Conservation (phyloP, 2,113 vertebrate species). For the Steatornis caripensis region DNA sequence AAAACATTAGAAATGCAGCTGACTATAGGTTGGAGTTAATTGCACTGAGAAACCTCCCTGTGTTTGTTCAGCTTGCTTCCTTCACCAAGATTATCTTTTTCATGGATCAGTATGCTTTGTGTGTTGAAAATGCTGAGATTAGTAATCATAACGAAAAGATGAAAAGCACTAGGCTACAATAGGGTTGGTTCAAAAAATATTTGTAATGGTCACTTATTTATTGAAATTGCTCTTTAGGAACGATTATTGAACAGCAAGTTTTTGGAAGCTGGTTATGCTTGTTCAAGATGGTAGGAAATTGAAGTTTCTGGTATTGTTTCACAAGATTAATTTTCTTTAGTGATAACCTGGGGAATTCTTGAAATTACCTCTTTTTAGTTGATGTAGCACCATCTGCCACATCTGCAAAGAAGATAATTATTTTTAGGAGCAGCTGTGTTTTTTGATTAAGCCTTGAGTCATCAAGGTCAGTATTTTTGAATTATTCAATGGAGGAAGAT, state of each 20-base stretch:
- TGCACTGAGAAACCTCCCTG: neutral
- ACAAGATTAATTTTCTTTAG: constrained; percentile 48
- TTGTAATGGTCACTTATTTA: neutral
- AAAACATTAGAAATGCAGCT: neutral
- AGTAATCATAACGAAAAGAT: neutral
- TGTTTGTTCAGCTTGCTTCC: neutral
- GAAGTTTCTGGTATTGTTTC: constrained; percentile 27
- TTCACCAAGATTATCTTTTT: neutral
- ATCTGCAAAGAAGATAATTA: constrained; percentile 47
- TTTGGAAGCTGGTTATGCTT: neutral
- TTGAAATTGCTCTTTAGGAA: neutral
- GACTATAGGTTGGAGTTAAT: neutral
- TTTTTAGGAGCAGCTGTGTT: constrained; percentile 45
- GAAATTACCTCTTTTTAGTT: constrained; percentile 54
- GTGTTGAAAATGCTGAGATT: neutral
- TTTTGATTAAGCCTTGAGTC: constrained; percentile 49
- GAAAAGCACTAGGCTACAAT: neutral
- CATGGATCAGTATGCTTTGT: neutral
- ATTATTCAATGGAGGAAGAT: neutral
- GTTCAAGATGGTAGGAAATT: constrained; percentile 16
- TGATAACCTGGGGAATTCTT: constrained; percentile 61
- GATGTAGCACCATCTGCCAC: constrained; percentile 63
- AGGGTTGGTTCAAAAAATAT: neutral
- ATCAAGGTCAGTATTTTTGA: constrained; percentile 22
- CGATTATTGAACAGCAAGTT: neutral